Percentiles rank a stretch among this genome's conserved stretches.
Conservation (phyloP, 2,888 invertebrate species). For the Andrena chrysosceles region DNA sequence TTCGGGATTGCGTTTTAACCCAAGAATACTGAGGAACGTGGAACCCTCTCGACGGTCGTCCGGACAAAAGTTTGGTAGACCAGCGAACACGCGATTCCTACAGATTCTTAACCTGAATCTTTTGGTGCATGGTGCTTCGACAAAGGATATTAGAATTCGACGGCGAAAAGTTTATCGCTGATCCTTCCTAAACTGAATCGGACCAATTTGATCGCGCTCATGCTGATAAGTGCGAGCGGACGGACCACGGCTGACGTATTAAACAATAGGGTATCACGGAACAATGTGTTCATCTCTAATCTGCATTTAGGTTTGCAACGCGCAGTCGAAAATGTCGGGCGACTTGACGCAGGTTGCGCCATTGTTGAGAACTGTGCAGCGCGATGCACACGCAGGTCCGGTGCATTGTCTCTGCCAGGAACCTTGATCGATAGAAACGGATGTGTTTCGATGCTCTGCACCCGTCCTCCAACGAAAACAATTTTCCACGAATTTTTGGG, state of each 20-base stretch:
- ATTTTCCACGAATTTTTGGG: constrained; percentile 36
- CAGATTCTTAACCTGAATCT: too few relatives aligned
- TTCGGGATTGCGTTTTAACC: constrained; percentile 12
- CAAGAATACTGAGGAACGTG: constrained; percentile 16
- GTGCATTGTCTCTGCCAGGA: constrained; percentile 50
- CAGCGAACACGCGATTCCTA: too few relatives aligned
- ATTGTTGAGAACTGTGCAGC: constrained; percentile 55
- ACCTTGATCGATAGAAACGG: constrained; percentile 60
- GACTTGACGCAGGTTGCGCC: constrained; percentile 53
- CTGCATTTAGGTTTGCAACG: constrained; percentile 72
- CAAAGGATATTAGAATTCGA: too few relatives aligned
- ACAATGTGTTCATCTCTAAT: constrained; percentile 76
- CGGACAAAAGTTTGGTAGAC: neutral
- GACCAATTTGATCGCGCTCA: constrained; percentile 18
- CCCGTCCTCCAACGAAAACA: constrained; percentile 45
- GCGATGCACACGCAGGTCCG: constrained; percentile 18
- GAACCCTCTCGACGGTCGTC: neutral
- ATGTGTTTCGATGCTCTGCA: constrained; percentile 45
- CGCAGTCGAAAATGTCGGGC: constrained; percentile 73
- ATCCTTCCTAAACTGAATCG: too few relatives aligned
- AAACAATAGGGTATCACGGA: constrained; percentile 76
- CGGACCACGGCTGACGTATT: constrained; percentile 65
- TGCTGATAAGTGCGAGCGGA: constrained; percentile 21
- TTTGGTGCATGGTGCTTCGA: too few relatives aligned
- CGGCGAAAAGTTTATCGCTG: too few relatives aligned